Conservation (phyloP, 2,888 invertebrate species). For the Hedychridium roseum region DNA sequence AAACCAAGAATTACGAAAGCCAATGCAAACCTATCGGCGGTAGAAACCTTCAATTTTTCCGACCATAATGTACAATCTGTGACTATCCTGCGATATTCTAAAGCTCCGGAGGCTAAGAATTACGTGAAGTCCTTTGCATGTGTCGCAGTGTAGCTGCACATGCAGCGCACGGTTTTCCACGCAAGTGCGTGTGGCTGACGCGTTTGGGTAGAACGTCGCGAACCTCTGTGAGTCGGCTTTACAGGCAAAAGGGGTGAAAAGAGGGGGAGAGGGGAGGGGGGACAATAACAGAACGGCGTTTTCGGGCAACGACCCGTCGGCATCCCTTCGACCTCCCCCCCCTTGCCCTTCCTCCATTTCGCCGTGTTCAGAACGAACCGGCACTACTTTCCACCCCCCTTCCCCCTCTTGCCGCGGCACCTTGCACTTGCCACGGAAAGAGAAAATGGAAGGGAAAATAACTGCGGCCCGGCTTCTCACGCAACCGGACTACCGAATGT, state of each 20-base stretch:
- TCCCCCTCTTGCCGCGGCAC: constrained; percentile 25
- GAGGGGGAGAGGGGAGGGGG: constrained; percentile 39
- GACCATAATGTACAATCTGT: too few species aligned
- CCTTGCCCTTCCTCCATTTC: constrained; percentile 29
- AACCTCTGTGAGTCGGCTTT: constrained; percentile 43
- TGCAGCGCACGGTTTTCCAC: constrained; percentile 19
- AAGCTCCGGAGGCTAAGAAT: too few species aligned
- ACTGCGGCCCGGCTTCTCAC: background rate
- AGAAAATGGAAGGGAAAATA: constrained; percentile 14
- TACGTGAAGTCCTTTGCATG: too few species aligned
- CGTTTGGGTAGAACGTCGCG: constrained; percentile 6
- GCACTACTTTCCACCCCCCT: constrained; percentile 27
- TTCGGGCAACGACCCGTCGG: constrained; percentile 63
- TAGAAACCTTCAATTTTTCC: too few species aligned
- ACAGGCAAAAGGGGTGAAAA: constrained; percentile 30
- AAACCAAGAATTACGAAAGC: too few species aligned
- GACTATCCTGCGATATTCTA: too few species aligned
- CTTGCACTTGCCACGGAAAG: constrained; percentile 17
- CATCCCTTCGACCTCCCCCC: constrained; percentile 53
- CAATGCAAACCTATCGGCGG: too few species aligned
- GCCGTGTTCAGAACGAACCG: constrained; percentile 40
- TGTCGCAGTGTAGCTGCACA: constrained; percentile 14
- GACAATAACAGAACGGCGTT: constrained; percentile 61
- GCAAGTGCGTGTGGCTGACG: constrained; percentile 35
- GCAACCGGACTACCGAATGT: too few species aligned